Conservation (phyloP, 2,888 invertebrate species). For the Drosophila histrio region DNA sequence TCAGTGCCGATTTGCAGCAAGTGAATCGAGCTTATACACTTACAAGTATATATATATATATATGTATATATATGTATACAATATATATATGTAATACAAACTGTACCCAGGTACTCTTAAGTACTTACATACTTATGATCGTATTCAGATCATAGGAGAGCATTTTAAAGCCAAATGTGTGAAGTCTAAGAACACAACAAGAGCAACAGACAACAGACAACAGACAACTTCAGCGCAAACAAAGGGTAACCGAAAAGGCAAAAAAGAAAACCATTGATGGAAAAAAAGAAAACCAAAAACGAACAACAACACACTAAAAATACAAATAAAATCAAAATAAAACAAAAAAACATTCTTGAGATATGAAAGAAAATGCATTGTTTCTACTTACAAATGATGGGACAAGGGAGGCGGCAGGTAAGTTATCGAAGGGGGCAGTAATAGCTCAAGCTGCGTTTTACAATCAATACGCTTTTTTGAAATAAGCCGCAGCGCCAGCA, state of each 20-base stretch:
- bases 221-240: conserved; percentile 79
- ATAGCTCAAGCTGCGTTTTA: conserved; percentile 54
- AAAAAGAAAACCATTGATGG: conserved; percentile 49
- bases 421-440: neutral
- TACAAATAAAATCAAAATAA: conserved; percentile 69
- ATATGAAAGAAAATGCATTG: conserved; percentile 69
- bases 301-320: conserved; percentile 55
- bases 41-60: conserved; percentile 22
- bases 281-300: conserved; percentile 44
- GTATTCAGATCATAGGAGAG: conserved; percentile 51
- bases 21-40: conserved; percentile 71
- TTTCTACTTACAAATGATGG: conserved; percentile 29
- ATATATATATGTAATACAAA: conserved; percentile 8
- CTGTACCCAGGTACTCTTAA: conserved; percentile 18
- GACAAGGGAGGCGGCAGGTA: neutral
- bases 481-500: conserved; percentile 70
- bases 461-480: conserved; percentile 74
- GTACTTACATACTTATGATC: conserved; percentile 41
- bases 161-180: conserved; percentile 66
- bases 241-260: conserved; percentile 51
- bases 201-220: conserved; percentile 58
- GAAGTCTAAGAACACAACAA: conserved; percentile 37
- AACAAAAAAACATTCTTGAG: conserved; percentile 62
- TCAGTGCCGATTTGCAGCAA: conserved; percentile 69
- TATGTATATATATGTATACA: conserved; percentile 30